Conservation (phyloP, 2,113 vertebrate species). For the Propithecus coquereli region DNA sequence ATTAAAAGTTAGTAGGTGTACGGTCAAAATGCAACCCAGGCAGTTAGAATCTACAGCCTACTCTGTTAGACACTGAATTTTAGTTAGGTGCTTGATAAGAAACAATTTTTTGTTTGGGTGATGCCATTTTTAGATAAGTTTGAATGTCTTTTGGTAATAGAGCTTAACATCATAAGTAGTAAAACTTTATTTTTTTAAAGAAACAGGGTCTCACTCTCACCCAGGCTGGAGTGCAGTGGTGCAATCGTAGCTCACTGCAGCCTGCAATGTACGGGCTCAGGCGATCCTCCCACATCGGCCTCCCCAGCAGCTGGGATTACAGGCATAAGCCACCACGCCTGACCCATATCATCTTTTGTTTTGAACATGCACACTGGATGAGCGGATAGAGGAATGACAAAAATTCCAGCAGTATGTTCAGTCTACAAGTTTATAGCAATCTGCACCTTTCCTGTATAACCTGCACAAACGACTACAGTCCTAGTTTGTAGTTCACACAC, state of each 20-base stretch:
- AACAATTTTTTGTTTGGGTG: not conserved
- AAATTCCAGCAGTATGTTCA: not conserved
- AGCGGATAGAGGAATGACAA: not conserved
- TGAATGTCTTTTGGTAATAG: not conserved
- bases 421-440: accelerated
- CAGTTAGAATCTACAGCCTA: not conserved
- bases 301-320: too few relatives aligned
- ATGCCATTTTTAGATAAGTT: not conserved
- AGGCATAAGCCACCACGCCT: too few relatives aligned
- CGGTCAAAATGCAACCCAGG: not conserved
- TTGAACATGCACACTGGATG: too few relatives aligned
- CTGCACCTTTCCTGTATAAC: not conserved
- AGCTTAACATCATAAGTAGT: not conserved
- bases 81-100: not conserved
- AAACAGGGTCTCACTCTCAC: not conserved
- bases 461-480: not conserved
- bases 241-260: too few relatives aligned
- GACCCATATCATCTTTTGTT: not conserved
- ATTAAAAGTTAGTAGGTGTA: not conserved
- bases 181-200: not conserved
- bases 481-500: too few relatives aligned
- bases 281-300: too few relatives aligned
- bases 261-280: too few relatives aligned
- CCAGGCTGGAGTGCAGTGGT: too few relatives aligned
- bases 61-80: too few relatives aligned